phyloP scores from a whole-genome alignment of 2,888 invertebrate genomes.

The Bugulina stolonifera region DNA sequence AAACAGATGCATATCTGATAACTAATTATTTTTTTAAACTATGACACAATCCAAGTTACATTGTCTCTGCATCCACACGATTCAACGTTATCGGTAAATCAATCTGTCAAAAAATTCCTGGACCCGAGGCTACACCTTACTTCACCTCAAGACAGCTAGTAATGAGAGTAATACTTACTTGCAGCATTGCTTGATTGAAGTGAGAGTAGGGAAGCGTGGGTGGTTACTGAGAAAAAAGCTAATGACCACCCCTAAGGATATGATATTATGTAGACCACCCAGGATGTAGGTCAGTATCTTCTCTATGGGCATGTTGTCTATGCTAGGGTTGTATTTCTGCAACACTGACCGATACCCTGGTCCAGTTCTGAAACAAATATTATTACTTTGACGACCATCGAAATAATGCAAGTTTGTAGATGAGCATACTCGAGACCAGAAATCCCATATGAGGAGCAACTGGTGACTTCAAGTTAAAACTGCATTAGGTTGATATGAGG shows the following conservation, averaged over 20 bases:
- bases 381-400: too few relatives aligned
- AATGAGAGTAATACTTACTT: conserved; percentile 30
- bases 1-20: too few relatives aligned
- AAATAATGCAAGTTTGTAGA: too few relatives aligned
- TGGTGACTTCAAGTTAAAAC: too few relatives aligned
- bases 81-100: too few relatives aligned
- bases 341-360: not conserved
- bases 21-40: too few relatives aligned
- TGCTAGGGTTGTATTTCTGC: not conserved
- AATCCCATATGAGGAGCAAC: too few relatives aligned
- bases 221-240: conserved; percentile 47
- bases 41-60: too few relatives aligned
- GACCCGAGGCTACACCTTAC: not conserved
- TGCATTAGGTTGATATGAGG: too few relatives aligned
- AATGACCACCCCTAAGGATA: conserved; percentile 41
- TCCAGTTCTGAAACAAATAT: not conserved
- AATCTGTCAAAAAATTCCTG: too few relatives aligned
- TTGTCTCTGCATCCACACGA: too few relatives aligned
- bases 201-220: conserved; percentile 40
- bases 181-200: conserved; percentile 29
- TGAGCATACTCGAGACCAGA: too few relatives aligned
- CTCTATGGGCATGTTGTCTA: conserved; percentile 27
- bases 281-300: conserved; percentile 35
- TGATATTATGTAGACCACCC: conserved; percentile 44
- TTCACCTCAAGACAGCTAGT: not conserved